Evolutionary conservation across 2,888 invertebrate genomes (phyloP).

Genomic region (Strigamia maritima): DNA sequence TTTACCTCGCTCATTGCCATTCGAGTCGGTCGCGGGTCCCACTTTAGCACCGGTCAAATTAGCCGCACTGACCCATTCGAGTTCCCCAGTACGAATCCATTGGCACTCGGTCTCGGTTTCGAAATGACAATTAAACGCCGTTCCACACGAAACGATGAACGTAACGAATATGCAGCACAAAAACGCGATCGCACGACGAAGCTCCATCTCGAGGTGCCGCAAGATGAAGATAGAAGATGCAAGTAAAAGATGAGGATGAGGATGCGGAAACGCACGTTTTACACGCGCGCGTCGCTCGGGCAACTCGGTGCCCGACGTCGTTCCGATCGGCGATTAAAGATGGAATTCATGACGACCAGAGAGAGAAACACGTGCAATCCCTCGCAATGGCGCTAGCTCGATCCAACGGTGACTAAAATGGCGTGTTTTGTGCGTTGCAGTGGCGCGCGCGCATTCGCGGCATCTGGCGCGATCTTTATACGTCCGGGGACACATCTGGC

Average conservation of each 20-base stretch:
- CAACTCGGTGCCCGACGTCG: too few relatives aligned
- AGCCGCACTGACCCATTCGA: not conserved
- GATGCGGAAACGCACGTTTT: not conserved
- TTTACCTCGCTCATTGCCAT: not conserved
- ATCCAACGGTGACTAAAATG: not conserved
- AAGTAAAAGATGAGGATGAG: too few relatives aligned
- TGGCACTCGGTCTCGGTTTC: not conserved
- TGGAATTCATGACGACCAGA: not conserved
- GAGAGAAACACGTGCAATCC: not conserved
- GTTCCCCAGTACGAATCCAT: not conserved
- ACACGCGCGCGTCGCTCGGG: too few relatives aligned
- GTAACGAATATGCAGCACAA: not conserved
- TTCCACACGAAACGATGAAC: not conserved
- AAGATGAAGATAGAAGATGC: too few relatives aligned
- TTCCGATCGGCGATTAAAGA: not conserved
- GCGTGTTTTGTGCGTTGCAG: conserved; percentile 1
- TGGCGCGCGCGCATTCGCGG: not conserved
- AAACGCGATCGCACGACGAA: not conserved
- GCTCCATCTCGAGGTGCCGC: not conserved
- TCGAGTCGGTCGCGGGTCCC: not conserved
- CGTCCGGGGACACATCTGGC: not conserved
- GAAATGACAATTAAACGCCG: not conserved
- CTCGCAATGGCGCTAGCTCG: not conserved
- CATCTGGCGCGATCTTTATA: too few relatives aligned
- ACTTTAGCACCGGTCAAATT: not conserved